phyloP scores from a whole-genome alignment of 2,113 vertebrate genomes.

The Cricetomys ansorgei region DNA sequence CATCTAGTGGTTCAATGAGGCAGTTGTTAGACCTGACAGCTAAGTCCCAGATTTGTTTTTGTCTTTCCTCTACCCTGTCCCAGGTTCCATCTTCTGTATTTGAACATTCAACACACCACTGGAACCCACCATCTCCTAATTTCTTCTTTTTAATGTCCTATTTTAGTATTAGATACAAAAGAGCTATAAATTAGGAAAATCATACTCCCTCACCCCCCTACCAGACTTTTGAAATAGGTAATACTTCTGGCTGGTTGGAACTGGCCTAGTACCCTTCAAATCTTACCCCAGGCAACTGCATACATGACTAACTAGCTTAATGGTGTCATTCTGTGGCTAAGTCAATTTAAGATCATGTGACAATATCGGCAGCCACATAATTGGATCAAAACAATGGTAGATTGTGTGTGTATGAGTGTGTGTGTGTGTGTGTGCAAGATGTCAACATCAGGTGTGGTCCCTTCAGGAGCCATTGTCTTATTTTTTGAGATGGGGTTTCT shows the following conservation, averaged over 20 bases:
- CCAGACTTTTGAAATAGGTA: neutral
- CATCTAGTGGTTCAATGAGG: conserved; percentile 61
- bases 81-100: neutral
- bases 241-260: neutral
- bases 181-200: neutral
- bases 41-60: neutral
- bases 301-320: neutral
- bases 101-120: neutral
- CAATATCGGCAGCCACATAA: neutral
- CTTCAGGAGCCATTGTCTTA: neutral
- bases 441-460: neutral
- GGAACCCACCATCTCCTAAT: neutral
- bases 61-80: neutral
- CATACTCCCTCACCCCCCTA: rapidly evolving
- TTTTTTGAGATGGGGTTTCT: neutral
- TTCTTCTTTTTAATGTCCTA: neutral
- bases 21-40: neutral
- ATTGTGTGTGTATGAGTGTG: neutral
- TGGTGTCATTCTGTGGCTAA: neutral
- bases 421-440: neutral
- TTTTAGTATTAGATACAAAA: neutral
- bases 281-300: neutral
- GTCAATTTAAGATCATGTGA: neutral
- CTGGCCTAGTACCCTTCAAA: neutral
- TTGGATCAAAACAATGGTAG: neutral